Conservation (phyloP, 2,888 invertebrate species). For the Hydriomena furcata region DNA sequence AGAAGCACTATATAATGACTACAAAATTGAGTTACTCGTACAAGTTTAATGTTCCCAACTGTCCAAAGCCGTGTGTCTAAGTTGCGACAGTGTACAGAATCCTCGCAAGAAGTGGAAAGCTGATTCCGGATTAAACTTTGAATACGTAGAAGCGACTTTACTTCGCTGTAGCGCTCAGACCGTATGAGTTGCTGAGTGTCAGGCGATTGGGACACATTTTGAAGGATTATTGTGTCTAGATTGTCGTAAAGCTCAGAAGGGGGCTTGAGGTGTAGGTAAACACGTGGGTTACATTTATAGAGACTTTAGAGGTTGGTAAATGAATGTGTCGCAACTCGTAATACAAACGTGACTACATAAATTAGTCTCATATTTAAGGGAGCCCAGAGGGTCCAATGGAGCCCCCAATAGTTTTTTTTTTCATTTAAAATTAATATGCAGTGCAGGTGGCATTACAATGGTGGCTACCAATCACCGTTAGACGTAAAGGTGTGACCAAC, state of each 20-base stretch:
- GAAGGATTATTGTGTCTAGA: conserved; percentile 23
- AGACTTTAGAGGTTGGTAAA: too few species aligned
- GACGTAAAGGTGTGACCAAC: too few species aligned
- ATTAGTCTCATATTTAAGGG: too few species aligned
- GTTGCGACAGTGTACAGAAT: conserved; percentile 26
- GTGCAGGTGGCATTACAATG: too few species aligned
- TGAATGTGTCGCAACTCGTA: too few species aligned
- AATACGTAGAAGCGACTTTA: conserved; percentile 64
- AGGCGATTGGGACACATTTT: conserved; percentile 20
- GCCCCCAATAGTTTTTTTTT: too few species aligned
- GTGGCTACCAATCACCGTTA: too few species aligned
- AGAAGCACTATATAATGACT: conserved; percentile 9
- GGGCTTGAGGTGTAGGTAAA: background rate
- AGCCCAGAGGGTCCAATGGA: too few species aligned
- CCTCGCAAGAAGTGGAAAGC: conserved; percentile 53
- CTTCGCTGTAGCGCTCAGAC: conserved; percentile 19
- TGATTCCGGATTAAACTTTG: conserved; percentile 77
- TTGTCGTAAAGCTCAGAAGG: conserved; percentile 5
- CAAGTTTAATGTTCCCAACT: conserved; percentile 27
- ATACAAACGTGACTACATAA: too few species aligned
- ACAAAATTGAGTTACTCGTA: conserved; percentile 23
- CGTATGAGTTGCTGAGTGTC: conserved; percentile 28
- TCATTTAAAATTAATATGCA: too few species aligned
- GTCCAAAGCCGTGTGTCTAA: conserved; percentile 26
- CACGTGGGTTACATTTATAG: too few species aligned